Percentiles rank a stretch among this genome's conserved stretches.
These are phyloP conservation scores for Neodiprion pinetum DNA, from an alignment of 1,140 invertebrate species.

Conservation along the genomic window DNA sequence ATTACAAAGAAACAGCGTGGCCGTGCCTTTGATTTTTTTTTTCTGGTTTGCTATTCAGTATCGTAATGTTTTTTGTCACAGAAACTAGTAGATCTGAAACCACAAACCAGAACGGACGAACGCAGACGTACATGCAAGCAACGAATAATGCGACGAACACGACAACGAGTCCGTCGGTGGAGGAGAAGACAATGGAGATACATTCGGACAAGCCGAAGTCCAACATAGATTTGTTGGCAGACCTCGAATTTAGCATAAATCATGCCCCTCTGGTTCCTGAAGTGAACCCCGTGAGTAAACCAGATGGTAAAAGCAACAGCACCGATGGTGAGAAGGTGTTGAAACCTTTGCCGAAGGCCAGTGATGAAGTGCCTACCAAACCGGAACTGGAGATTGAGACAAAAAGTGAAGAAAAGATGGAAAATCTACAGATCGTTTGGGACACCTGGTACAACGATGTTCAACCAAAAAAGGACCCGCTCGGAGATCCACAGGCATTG, in stretches of 20 bases:
- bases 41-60: neutral
- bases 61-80: constrained; percentile 22
- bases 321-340: constrained; percentile 9
- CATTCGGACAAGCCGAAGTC: constrained; percentile 53
- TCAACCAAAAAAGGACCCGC: constrained; percentile 69
- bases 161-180: constrained; percentile 40
- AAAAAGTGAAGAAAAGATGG: constrained; percentile 47
- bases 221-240: constrained; percentile 79
- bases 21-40: neutral
- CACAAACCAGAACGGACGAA: constrained; percentile 34
- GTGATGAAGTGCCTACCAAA: constrained; percentile 10
- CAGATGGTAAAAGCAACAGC: constrained; percentile 24
- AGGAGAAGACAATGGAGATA: constrained; percentile 16
- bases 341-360: neutral
- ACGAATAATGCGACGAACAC: constrained; percentile 39
- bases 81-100: constrained; percentile 22
- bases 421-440: constrained; percentile 58
- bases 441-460: constrained; percentile 58
- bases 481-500: constrained; percentile 75
- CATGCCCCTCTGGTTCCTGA: constrained; percentile 73
- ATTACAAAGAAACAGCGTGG: no score
- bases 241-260: constrained; percentile 77
- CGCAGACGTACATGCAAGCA: constrained; percentile 49
- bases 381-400: constrained; percentile 18
- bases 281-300: constrained; percentile 46